Base-by-base conservation (phyloP, 37 sponge, comb jelly and placozoan species). In the Bolinopsis microptera region DNA sequence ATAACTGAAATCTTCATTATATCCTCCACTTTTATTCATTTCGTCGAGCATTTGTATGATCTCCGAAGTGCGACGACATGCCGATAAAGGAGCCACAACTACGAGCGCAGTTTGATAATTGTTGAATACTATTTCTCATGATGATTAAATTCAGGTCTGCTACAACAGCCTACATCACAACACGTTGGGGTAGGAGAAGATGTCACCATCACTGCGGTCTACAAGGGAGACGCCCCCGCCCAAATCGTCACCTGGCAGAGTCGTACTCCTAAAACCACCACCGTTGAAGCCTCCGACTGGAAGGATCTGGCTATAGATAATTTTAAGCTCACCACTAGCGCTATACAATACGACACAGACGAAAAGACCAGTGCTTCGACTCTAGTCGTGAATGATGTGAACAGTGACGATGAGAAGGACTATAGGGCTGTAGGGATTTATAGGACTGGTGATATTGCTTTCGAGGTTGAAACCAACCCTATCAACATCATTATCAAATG, bases 401-500 rank as follows among this genome's bases (percentile, higher is more conserved):
- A 28, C 2, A 9, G 1, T 0, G 30, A 86, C 0, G 90, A 86
- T 86, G 90, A 86, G 8, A 8, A 1, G 27, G 41, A 38, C 1
- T 86, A 86, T 25, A 9, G 61, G n/a, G 90, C n/a, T n/a, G 61
- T 30, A 13, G 90, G 48, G 39, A 1, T n/a, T 22, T 86, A 33
- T 30, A 9, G 21, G 2, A 39, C 61, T 41, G 90, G 90, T 27
- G 30, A 22, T 16, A 48, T 39, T 16, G 22, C 40, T 0, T 86
- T 36, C 30, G 5, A 0, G 3, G 90, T 86, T 22, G 61, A 41
- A 0, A 28, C 90, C 2, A 39, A 25, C 3, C 48, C 48, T 9
- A 16, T 86, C 31, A 21, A 21, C 26, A 86, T 86, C 90, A 86
- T n/a, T 41, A 34, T 86, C 30, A 86, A 86, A 86, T 86, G 90